Percentiles rank a stretch among this genome's conserved stretches.
Conservation (phyloP, 1,140 invertebrate species). For the Drosophila subobscura region DNA sequence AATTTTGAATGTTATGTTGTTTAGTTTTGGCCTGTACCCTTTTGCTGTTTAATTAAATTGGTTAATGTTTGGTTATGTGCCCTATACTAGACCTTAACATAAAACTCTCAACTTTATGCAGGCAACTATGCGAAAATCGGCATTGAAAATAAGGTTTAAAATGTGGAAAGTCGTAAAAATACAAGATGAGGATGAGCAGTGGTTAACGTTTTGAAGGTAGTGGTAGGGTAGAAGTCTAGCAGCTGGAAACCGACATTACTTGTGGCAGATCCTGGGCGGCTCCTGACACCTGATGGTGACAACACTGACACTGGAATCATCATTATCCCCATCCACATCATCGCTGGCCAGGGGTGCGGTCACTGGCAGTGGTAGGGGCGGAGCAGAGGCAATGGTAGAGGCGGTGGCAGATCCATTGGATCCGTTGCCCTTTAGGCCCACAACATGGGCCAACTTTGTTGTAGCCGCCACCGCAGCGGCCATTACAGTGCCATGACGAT, state of each 20-base stretch:
- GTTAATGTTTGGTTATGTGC: no score
- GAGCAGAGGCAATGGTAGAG: conserved; percentile 19
- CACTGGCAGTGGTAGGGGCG: not conserved
- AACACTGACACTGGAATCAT: conserved; percentile 55
- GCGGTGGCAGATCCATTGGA: conserved; percentile 41
- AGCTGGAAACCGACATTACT: conserved; percentile 62
- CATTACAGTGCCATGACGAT: conserved; percentile 58
- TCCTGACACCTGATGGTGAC: conserved; percentile 60
- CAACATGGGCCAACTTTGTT: conserved; percentile 65
- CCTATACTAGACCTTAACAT: conserved; percentile 48
- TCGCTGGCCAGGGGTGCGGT: conserved; percentile 37
- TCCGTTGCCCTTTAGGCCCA: conserved; percentile 58
- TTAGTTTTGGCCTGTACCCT: not conserved
- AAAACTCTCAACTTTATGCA: conserved; percentile 57
- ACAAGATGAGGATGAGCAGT: conserved; percentile 4
- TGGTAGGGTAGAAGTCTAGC: conserved; percentile 23
- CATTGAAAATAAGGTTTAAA: conserved; percentile 57
- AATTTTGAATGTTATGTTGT: not conserved
- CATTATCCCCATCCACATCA: conserved; percentile 38
- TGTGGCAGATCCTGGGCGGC: conserved; percentile 63
- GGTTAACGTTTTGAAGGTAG: conserved; percentile 7
- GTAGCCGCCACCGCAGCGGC: conserved; percentile 63
- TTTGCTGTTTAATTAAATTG: no score
- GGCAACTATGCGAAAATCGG: conserved; percentile 58
- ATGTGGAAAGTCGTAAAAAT: conserved; percentile 33